Evolutionary conservation across 2,888 invertebrate genomes (phyloP).

Genomic region (Papilio protenor): DNA sequence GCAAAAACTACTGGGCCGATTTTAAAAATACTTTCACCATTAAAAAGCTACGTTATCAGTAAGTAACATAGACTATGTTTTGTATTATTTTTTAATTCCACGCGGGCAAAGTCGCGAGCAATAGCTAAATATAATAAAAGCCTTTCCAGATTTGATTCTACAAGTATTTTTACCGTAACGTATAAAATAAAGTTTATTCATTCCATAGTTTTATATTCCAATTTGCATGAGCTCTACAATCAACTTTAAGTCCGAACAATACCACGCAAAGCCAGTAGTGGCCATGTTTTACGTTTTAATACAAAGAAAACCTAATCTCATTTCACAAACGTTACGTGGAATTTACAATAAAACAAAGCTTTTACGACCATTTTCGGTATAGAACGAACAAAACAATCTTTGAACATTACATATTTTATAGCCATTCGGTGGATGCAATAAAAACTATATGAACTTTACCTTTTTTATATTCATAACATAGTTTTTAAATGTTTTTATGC

Average conservation of each 20-base stretch:
- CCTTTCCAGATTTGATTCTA: slow-evolving; percentile 1
- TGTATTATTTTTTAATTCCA: too few relatives aligned
- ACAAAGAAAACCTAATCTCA: slow-evolving; percentile 30
- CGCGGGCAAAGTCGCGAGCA: too few relatives aligned
- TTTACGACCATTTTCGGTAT: slow-evolving; percentile 28
- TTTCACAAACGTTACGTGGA: slow-evolving; percentile 28
- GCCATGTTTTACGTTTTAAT: slow-evolving; percentile 27
- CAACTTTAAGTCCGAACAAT: slow-evolving; percentile 17
- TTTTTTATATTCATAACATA: slow-evolving; percentile 25
- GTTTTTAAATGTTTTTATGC: slow-evolving; percentile 27
- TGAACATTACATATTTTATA: slow-evolving; percentile 32
- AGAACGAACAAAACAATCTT: slow-evolving; percentile 37
- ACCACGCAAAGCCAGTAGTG: neutral
- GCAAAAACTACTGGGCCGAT: too few relatives aligned
- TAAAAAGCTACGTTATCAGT: too few relatives aligned
- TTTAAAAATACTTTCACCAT: too few relatives aligned
- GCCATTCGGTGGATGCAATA: slow-evolving; percentile 27
- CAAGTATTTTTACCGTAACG: neutral
- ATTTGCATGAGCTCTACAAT: slow-evolving; percentile 28
- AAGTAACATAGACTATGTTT: too few relatives aligned
- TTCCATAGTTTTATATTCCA: slow-evolving; percentile 25
- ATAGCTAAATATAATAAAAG: neutral
- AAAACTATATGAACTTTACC: slow-evolving; percentile 29
- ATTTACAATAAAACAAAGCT: slow-evolving; percentile 33
- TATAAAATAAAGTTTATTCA: slow-evolving; percentile 12